These are phyloP conservation scores for Nannospalax galili DNA, from an alignment of 2,113 vertebrate species.

Conservation along the genomic window DNA sequence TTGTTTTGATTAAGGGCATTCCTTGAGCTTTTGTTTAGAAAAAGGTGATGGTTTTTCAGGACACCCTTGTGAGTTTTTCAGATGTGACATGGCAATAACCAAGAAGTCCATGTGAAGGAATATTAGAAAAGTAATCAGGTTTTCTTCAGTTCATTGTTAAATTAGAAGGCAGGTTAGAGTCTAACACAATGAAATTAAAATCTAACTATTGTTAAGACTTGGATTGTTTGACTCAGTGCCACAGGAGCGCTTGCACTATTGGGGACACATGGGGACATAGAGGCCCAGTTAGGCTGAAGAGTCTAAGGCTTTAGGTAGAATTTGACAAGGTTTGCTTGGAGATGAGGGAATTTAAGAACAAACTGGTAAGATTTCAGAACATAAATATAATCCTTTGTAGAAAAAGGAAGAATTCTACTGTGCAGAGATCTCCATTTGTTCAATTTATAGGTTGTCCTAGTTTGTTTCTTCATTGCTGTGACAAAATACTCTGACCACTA, in stretches of 20 bases:
- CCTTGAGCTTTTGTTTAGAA: constrained; percentile 27
- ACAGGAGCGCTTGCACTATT: background rate
- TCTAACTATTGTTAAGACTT: constrained; percentile 49
- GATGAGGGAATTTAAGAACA: background rate
- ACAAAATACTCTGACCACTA: too few species aligned
- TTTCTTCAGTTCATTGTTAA: constrained; percentile 65
- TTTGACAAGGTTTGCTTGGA: background rate
- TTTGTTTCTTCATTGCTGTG: too few species aligned
- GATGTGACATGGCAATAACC: constrained; percentile 41
- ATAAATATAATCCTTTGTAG: background rate
- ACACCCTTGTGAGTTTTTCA: constrained; percentile 22
- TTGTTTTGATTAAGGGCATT: background rate
- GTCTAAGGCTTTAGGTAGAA: background rate
- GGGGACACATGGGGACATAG: background rate
- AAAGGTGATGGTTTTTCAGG: background rate
- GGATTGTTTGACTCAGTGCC: background rate
- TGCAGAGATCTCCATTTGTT: background rate
- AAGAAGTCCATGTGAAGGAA: background rate
- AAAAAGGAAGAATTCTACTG: background rate
- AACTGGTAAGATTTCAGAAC: background rate
- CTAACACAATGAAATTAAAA: constrained; percentile 66
- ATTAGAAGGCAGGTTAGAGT: constrained; percentile 67
- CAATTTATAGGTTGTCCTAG: background rate
- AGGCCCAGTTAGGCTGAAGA: background rate
- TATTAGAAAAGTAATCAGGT: constrained; percentile 67